Conservation (phyloP, 2,113 vertebrate genomes). For the Microcebus griseorufus region DNA sequence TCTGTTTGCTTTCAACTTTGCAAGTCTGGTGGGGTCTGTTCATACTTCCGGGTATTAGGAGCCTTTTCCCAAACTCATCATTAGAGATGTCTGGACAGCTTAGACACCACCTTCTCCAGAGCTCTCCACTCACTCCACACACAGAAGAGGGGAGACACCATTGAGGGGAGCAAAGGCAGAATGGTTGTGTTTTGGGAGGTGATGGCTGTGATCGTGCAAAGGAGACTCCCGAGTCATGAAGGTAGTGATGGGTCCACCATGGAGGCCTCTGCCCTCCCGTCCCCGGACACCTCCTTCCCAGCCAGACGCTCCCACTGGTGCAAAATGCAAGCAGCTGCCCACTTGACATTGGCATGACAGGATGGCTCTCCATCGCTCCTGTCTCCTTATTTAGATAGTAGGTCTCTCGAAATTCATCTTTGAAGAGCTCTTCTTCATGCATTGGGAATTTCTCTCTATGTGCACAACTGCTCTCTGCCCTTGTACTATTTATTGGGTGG, state of each 20-base stretch:
- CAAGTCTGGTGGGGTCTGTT: not conserved
- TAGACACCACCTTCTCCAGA: not conserved
- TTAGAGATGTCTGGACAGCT: not conserved
- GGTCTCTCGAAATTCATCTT: not conserved
- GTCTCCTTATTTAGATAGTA: not conserved
- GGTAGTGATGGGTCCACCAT: fast-evolving
- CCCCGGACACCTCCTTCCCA: not conserved
- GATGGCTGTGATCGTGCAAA: not conserved
- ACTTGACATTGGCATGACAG: not conserved
- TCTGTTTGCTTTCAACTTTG: not conserved
- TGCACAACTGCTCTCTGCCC: not conserved
- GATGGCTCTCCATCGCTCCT: not conserved
- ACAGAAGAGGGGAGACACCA: not conserved
- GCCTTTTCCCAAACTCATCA: not conserved
- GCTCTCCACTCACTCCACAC: not conserved
- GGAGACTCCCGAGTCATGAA: not conserved
- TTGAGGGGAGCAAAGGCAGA: not conserved
- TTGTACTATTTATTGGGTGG: not conserved
- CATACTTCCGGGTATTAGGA: not conserved
- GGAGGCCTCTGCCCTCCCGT: not conserved
- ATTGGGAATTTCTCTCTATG: not conserved
- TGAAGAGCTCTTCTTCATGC: not conserved
- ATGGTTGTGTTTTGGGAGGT: not conserved
- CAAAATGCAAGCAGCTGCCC: not conserved
- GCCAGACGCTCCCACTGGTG: not conserved